These are phyloP conservation scores for Carcharodon carcharias DNA, from an alignment of 2,797 vertebrate genomes.

Conservation along the genomic window DNA sequence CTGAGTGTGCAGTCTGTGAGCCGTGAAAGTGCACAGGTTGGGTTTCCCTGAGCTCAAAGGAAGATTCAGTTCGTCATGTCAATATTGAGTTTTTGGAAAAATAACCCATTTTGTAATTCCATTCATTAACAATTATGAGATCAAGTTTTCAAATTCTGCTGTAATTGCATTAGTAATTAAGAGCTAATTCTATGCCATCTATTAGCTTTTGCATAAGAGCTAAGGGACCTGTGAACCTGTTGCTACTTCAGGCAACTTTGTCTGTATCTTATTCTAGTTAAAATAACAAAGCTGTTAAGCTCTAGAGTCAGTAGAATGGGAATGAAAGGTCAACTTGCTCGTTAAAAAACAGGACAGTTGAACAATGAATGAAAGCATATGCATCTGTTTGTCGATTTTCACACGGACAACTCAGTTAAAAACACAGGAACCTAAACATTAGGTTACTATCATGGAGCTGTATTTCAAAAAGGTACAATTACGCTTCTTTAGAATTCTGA, in stretches of 20 bases:
- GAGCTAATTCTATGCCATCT: not conserved
- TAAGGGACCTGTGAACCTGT: not conserved
- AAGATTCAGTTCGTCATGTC: not conserved
- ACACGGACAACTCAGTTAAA: not conserved
- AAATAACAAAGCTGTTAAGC: not conserved
- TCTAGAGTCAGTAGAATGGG: not conserved
- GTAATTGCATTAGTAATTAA: not conserved
- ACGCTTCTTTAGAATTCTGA: not conserved
- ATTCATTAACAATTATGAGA: not conserved
- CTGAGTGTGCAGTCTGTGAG: not conserved
- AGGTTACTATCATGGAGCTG: not conserved
- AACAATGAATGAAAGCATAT: not conserved
- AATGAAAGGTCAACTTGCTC: not conserved
- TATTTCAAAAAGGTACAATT: not conserved
- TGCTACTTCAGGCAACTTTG: not conserved
- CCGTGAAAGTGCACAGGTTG: not conserved
- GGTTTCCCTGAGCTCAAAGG: not conserved
- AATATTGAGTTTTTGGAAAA: not conserved
- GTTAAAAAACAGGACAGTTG: not conserved
- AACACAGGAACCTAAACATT: not conserved
- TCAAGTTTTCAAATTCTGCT: slow-evolving; percentile 25
- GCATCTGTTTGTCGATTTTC: not conserved
- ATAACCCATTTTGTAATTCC: not conserved
- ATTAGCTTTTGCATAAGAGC: not conserved
- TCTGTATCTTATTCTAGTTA: not conserved